Base-by-base conservation (phyloP, 1,140 invertebrate species). In the Drosophila carrolli region DNA sequence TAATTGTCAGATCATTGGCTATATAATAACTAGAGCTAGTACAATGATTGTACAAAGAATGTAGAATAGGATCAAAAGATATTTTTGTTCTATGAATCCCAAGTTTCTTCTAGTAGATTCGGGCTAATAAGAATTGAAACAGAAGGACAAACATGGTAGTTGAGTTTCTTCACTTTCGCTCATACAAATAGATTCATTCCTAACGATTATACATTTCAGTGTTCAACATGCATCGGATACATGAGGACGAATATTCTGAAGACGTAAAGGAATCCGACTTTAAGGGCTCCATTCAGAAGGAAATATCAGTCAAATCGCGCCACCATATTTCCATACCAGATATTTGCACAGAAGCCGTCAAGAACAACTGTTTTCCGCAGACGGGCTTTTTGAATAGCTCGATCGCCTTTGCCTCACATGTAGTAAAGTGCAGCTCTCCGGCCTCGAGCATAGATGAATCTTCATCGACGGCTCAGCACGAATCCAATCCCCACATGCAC, bases 351-450 rank as follows among this genome's bases (percentile, higher is more conserved):
- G 80, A 88, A 19, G 51, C 61, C 7, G 27, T 71, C 1, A 89
- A 83, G 35, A 89, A 74, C 38, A 89, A 67, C 44, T 75, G 80
- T 19, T 83, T 83, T 65, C 73, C 59, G 41, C 75, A 74, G 44
- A 59, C 63, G 1, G 70, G 51, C 13, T 77, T 78, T 41, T 23
- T 80, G 11, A 80, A 81, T 41, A 78, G 46, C 65, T 35, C 84
- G 11, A 51, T 84, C 19, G 50, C 80, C 7, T 88, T 81, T 63
- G 73, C 84, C 5, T 53, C 73, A 0, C 80, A 89, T 56, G 56
- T 89, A n/a, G 62, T 89, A 10, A 88, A 88, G 27, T 80, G 80
- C 32, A 75, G 76, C 27, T 88, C 83, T 7, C 83, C 83, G 38
- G 65, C 76, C 13, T 88, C 83, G 9, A 88, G 80, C 35, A 19